Evolutionary conservation across 1,140 invertebrate genomes (phyloP).

Genomic region (Tetraneura akinire): DNA sequence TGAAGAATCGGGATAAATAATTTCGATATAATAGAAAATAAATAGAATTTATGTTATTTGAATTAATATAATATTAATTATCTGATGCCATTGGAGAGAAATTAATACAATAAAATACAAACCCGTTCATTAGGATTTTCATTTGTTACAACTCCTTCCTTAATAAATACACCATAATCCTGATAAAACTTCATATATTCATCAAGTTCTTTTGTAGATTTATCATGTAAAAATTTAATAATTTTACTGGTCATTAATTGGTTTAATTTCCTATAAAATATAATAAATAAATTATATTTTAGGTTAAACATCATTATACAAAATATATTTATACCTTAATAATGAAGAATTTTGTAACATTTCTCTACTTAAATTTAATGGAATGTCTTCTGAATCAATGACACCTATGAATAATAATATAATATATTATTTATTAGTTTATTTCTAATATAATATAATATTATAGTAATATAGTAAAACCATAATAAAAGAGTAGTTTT

Average conservation of each 20-base stretch:
- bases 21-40: too few relatives aligned
- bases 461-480: too few relatives aligned
- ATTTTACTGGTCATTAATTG: conserved; percentile 82
- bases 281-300: background rate
- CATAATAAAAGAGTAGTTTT: too few relatives aligned
- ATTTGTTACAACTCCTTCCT: conserved; percentile 90
- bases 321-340: conserved; percentile 69
- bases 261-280: conserved; percentile 74
- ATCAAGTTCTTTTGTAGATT: conserved; percentile 79
- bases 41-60: too few relatives aligned
- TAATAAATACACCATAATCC: conserved; percentile 90
- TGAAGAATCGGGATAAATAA: too few relatives aligned
- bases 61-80: too few relatives aligned
- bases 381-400: conserved; percentile 97
- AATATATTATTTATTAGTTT: background rate
- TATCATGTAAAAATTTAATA: conserved; percentile 83
- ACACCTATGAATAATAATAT: conserved; percentile 68
- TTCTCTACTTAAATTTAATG: conserved; percentile 93
- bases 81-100: background rate
- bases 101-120: conserved; percentile 54
- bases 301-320: background rate
- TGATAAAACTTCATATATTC: conserved; percentile 86
- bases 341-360: conserved; percentile 90
- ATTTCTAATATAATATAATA: too few relatives aligned
- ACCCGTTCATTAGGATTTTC: conserved; percentile 78